Conservation (phyloP, 2,113 vertebrate genomes). For the Pygoscelis antarcticus region DNA sequence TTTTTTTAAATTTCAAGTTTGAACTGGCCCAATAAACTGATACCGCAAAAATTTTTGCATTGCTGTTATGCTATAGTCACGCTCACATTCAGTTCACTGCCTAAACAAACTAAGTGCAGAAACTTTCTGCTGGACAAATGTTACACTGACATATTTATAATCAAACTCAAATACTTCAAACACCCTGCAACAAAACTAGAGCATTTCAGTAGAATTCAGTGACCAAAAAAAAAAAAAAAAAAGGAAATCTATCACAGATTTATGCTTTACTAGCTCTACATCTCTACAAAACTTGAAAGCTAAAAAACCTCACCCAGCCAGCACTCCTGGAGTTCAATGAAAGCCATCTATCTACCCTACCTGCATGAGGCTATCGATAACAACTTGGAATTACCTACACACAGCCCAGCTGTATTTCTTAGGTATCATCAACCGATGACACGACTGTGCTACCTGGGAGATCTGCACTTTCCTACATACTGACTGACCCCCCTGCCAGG, state of each 20-base stretch:
- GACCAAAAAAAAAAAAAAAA: neutral
- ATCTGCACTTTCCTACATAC: neutral
- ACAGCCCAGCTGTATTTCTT: neutral
- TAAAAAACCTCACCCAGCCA: neutral
- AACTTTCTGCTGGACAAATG: neutral
- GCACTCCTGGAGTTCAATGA: neutral
- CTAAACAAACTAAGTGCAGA: neutral
- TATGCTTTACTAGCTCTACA: neutral
- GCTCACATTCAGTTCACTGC: neutral
- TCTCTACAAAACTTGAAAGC: neutral
- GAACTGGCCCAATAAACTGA: neutral
- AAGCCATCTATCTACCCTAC: neutral
- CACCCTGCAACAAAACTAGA: neutral
- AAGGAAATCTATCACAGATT: neutral
- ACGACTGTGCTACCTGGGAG: neutral
- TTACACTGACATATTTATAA: neutral
- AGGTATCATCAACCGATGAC: neutral
- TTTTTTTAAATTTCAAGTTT: neutral
- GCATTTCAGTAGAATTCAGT: neutral
- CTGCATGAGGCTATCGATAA: neutral
- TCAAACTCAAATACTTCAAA: neutral
- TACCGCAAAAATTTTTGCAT: neutral
- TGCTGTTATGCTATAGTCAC: neutral
- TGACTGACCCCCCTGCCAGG: rapidly evolving
- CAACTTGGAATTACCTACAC: neutral